A percentile compares a stretch with the other conserved stretches of the same genome.
These are phyloP conservation scores for Pantherophis alleghaniensis DNA, from an alignment of 2,797 vertebrate genomes.

Conservation along the genomic window DNA sequence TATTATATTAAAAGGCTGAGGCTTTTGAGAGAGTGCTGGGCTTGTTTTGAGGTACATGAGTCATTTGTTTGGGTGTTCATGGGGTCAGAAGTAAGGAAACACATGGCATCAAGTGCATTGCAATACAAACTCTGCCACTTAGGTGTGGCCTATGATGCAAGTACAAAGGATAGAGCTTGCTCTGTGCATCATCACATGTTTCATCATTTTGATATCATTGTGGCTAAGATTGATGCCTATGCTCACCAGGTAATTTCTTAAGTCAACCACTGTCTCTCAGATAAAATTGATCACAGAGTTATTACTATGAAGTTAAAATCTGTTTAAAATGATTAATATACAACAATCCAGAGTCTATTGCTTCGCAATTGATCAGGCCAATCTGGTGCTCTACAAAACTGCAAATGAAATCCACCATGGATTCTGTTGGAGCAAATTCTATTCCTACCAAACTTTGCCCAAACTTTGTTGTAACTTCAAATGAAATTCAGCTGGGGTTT, in stretches of 20 bases:
- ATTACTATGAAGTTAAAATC: background rate
- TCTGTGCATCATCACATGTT: background rate
- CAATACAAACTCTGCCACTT: background rate
- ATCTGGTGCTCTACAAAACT: too few relatives aligned
- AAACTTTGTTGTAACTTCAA: background rate
- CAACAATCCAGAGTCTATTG: background rate
- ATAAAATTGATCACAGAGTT: background rate
- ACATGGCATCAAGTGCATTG: background rate
- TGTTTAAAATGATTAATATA: background rate
- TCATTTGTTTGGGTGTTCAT: background rate
- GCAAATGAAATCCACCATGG: background rate
- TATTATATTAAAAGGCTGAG: background rate
- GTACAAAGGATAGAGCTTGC: background rate
- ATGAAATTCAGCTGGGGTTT: background rate
- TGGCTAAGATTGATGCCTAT: background rate
- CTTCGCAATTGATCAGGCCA: background rate
- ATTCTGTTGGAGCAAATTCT: background rate
- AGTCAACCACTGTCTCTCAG: background rate
- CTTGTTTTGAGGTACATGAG: background rate
- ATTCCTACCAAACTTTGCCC: background rate
- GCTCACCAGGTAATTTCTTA: background rate
- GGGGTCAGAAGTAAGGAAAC: background rate
- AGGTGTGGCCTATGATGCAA: background rate
- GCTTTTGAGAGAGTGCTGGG: background rate
- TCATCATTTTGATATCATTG: background rate